phyloP scores from a whole-genome alignment of 2,888 invertebrate species.

The Crocallis elinguaria region DNA sequence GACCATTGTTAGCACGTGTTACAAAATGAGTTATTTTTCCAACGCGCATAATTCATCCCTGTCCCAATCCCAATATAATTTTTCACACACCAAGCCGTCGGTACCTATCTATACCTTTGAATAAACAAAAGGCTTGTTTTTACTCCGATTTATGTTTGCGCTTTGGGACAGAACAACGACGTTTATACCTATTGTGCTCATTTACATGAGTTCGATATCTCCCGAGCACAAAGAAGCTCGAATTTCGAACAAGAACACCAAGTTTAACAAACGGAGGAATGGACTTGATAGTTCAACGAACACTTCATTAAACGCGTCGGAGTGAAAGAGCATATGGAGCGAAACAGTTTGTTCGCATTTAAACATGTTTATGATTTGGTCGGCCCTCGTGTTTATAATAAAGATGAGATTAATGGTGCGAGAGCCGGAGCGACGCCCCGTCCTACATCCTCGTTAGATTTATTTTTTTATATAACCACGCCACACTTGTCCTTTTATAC shows the following conservation, averaged over 20 bases:
- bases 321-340: constrained; percentile 50
- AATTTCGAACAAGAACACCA: constrained; percentile 20
- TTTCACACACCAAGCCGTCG: constrained; percentile 37
- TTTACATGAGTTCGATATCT: constrained; percentile 18
- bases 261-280: constrained; percentile 16
- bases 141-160: constrained; percentile 17
- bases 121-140: constrained; percentile 25
- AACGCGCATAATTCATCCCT: constrained; percentile 57
- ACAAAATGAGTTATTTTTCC: constrained; percentile 62
- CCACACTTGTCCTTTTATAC: constrained; percentile 67
- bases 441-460: constrained; percentile 68
- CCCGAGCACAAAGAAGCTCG: constrained; percentile 10
- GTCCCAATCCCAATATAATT: constrained; percentile 55
- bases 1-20: constrained; percentile 61
- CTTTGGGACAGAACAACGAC: constrained; percentile 21
- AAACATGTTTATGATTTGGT: constrained; percentile 78
- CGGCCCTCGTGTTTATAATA: constrained; percentile 75
- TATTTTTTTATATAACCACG: constrained; percentile 54
- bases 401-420: constrained; percentile 74
- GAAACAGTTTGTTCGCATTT: constrained; percentile 38
- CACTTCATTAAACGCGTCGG: constrained; percentile 54
- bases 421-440: constrained; percentile 54
- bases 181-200: constrained; percentile 15
- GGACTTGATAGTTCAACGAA: constrained; percentile 43
- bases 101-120: constrained; percentile 13